Evolutionary conservation across 2,113 vertebrate species (phyloP), one percentile per base, ranked within the genome.

Genomic region (Cyanocitta stelleri): DNA sequence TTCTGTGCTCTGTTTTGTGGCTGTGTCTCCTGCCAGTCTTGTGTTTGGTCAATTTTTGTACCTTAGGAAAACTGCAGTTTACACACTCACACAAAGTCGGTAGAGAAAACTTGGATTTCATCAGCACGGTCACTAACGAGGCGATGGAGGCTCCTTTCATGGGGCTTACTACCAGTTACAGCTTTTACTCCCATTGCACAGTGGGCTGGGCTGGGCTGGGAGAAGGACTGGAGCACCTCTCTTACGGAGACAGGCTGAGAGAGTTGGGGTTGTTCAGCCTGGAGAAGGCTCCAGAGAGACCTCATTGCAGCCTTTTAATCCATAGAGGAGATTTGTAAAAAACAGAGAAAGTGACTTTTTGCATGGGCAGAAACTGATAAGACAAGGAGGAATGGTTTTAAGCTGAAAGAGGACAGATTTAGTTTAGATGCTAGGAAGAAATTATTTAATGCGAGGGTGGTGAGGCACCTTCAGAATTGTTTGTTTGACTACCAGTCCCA

Each of bases 81-180:
- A 23, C 33, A 46, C 11, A 7, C 30, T 76, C 27, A 21, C 29
- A 27, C 0, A 0, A 11, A 72, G 27, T 16, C 0, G 0, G 10
- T 37, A 43, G 44, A 74, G 30, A 64, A 80, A 82, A 3, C 22
- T 48, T 46, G 12, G 7, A 43, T 94, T 79, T 85, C 11, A 8
- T n/a, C 81, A 89, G 41, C 32, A 68, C 16, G 0, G 2, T 16
- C 20, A 44, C 2, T 7, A 44, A 29, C 0, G 3, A 68, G 23
- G 30, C 63, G 11, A 9, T 6, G 5, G 43, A 37, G 56, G 8
- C 3, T 85, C 32, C 8, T 71, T 6, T 39, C 1, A 0, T 1
- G 6, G 41, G 4, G 4, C 56, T 87, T 74, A 2, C 23, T 43
- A 9, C 13, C 27, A 41, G 23, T 43, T 55, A 22, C 27, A 52